Conservation (phyloP, 2,797 vertebrate genomes). For the Percopsis omiscomaycus region DNA sequence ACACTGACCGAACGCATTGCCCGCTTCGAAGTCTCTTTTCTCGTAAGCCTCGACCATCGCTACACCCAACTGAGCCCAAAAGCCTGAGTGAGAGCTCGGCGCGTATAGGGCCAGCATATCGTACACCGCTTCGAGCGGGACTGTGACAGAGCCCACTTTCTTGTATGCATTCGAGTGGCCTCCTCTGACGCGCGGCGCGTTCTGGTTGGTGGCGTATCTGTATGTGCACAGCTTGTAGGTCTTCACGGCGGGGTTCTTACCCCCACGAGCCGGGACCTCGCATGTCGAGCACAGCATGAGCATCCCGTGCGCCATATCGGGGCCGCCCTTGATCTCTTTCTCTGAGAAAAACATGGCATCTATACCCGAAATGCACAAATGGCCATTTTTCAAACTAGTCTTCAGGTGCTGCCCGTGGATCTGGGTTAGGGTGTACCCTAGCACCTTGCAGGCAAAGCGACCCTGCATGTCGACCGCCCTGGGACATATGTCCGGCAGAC, state of each 20-base stretch:
- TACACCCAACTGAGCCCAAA: not conserved
- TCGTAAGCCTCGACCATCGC: not conserved
- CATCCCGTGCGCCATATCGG: not conserved
- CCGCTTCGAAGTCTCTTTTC: not conserved
- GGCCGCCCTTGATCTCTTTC: not conserved
- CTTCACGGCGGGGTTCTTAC: not conserved
- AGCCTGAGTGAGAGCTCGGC: not conserved
- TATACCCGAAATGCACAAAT: not conserved
- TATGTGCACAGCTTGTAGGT: constrained; percentile 4
- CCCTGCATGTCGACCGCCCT: not conserved
- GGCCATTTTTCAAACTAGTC: not conserved
- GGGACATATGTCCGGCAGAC: constrained; percentile 4
- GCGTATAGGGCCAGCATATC: constrained; percentile 10
- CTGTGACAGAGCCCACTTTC: constrained; percentile 4
- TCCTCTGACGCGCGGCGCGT: not conserved
- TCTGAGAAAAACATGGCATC: not conserved
- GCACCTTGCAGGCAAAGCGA: constrained; percentile 7
- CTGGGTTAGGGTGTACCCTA: constrained; percentile 1
- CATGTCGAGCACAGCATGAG: not conserved
- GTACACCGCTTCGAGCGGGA: constrained; percentile 1
- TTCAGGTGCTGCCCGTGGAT: not conserved
- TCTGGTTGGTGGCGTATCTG: not conserved
- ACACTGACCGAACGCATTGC: not conserved
- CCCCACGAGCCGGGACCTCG: not conserved
- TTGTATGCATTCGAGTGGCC: not conserved